phyloP scores from a whole-genome alignment of 2,888 invertebrate species.

The Meta bourneti region DNA sequence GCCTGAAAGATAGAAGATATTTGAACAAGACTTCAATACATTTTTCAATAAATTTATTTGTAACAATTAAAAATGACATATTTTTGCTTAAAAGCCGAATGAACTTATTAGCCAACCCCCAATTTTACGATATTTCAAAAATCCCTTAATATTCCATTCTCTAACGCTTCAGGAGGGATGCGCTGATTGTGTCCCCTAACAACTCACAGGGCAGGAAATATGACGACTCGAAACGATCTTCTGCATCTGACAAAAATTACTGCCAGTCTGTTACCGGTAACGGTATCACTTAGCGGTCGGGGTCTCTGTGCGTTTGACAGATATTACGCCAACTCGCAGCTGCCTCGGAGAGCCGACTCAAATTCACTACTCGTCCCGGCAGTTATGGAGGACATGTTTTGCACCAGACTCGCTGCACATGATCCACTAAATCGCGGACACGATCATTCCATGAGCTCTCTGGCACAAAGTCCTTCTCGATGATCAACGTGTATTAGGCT shows the following conservation, averaged over 20 bases:
- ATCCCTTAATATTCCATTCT: no score
- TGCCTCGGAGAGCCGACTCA: not conserved
- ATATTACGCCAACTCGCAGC: slow-evolving; percentile 34
- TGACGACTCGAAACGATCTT: not conserved
- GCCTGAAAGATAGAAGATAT: no score
- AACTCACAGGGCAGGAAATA: not conserved
- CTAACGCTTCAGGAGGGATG: no score
- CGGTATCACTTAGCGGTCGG: slow-evolving; percentile 33
- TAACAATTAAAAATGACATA: no score
- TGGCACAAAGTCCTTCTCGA: no score
- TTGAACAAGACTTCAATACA: no score
- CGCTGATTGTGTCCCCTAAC: no score
- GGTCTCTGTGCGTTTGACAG: slow-evolving; percentile 22
- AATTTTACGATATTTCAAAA: no score
- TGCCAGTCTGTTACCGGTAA: not conserved
- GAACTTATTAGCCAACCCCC: no score
- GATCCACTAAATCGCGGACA: not conserved
- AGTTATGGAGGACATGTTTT: not conserved
- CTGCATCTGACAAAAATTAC: slow-evolving; percentile 9
- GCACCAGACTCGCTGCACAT: not conserved
- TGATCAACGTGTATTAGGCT: no score
- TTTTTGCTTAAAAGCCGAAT: no score
- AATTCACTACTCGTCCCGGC: not conserved
- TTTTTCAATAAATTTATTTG: no score
- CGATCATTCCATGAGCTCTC: not conserved